A percentile compares a stretch with the other conserved stretches of the same genome.
phyloP scores from a whole-genome alignment of 2,797 vertebrate species.

The Oophaga sylvatica region DNA sequence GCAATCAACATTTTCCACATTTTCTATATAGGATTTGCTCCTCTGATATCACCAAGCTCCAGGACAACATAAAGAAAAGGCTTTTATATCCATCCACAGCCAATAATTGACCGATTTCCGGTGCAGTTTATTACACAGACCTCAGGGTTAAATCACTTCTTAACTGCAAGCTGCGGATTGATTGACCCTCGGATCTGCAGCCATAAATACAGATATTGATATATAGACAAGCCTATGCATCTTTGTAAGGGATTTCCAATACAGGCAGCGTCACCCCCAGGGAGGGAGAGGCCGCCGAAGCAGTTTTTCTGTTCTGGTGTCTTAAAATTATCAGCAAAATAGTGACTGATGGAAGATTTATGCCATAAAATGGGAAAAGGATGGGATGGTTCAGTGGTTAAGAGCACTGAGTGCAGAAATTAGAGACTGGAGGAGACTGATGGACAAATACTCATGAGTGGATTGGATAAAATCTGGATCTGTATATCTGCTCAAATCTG shows the following conservation, averaged over 20 bases:
- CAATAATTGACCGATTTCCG: background rate
- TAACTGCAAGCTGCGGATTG: background rate
- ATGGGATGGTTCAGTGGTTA: background rate
- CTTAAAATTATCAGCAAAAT: conserved; percentile 10
- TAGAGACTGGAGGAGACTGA: background rate
- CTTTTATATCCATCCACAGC: too few relatives aligned
- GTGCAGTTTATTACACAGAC: background rate
- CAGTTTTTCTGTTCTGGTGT: background rate
- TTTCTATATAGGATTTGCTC: background rate
- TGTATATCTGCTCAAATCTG: too few relatives aligned
- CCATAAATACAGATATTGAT: conserved; percentile 16
- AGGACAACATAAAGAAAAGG: background rate
- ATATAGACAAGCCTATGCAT: conserved; percentile 5
- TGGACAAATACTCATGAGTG: background rate
- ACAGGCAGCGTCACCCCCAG: background rate
- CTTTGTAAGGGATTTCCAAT: background rate
- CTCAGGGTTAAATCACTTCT: conserved; percentile 3
- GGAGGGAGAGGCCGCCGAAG: background rate
- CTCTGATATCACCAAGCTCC: background rate
- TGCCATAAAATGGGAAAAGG: background rate
- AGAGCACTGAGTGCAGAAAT: background rate
- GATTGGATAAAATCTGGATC: background rate
- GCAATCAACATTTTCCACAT: background rate
- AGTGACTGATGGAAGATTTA: background rate
- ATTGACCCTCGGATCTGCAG: background rate